Percentiles rank a stretch among this genome's conserved stretches.
These are phyloP conservation scores for Lagopus muta DNA, from an alignment of 2,113 vertebrate genomes.

Conservation along the genomic window DNA sequence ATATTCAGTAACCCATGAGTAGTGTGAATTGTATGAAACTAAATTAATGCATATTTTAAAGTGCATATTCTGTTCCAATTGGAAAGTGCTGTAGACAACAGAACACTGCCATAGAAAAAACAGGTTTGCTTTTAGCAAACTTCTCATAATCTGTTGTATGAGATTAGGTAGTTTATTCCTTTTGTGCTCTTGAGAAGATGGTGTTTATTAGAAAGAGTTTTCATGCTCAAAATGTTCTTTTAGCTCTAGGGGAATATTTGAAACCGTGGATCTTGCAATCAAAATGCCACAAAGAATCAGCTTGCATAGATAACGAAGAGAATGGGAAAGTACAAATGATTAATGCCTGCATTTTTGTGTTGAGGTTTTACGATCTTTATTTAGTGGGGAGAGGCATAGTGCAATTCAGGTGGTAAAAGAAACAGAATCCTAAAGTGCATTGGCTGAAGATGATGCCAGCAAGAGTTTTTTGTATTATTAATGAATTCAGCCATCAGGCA, in stretches of 20 bases:
- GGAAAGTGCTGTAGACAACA: background rate
- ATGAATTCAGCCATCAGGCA: slow-evolving; percentile 8
- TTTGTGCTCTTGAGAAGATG: background rate
- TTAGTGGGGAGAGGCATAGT: background rate
- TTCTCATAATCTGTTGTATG: background rate
- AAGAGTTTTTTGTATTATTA: slow-evolving; percentile 9
- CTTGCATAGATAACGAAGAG: background rate
- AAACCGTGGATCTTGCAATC: background rate
- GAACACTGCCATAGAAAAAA: background rate
- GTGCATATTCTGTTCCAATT: background rate
- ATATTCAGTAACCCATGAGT: background rate
- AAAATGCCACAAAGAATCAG: slow-evolving; percentile 20
- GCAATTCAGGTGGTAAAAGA: background rate
- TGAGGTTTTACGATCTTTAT: slow-evolving; percentile 14
- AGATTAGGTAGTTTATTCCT: background rate
- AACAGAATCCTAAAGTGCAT: background rate
- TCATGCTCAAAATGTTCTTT: background rate
- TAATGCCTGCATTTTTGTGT: background rate
- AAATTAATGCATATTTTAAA: slow-evolving; percentile 26
- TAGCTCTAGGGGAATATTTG: slow-evolving; percentile 1
- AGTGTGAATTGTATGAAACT: background rate
- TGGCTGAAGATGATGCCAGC: background rate
- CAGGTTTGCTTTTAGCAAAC: background rate
- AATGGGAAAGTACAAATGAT: background rate
- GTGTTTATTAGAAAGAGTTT: background rate